Evolutionary conservation across 2,888 invertebrate genomes (phyloP).

Genomic region (Gonocerus acuteangulatus): DNA sequence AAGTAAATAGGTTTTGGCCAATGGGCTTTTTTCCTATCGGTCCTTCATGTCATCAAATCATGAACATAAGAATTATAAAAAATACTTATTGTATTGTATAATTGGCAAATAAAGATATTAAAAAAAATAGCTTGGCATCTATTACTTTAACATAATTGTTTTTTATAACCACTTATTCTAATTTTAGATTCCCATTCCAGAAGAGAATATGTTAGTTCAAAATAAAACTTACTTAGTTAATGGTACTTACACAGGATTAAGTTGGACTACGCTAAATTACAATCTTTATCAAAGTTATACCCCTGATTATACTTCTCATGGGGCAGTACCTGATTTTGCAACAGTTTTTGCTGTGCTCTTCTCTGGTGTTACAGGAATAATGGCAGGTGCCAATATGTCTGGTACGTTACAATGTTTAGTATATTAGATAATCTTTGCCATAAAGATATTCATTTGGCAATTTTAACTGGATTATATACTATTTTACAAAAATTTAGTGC

Average conservation of each 20-base stretch:
- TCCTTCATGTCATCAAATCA: no score
- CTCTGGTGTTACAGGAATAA: constrained; percentile 96
- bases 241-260: constrained; percentile 75
- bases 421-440: no score
- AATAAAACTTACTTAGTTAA: constrained; percentile 49
- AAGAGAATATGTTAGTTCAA: constrained; percentile 58
- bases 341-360: constrained; percentile 96
- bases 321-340: constrained; percentile 71
- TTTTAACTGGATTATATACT: background rate
- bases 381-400: constrained; percentile 99
- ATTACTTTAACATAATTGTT: no score
- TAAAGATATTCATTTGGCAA: background rate
- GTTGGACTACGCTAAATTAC: constrained; percentile 57
- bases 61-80: no score
- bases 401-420: constrained; percentile 50
- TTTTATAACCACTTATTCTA: constrained; percentile 11
- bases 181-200: constrained; percentile 64
- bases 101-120: no score
- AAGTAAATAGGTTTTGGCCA: no score
- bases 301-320: constrained; percentile 61
- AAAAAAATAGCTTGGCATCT: no score
- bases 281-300: constrained; percentile 73
- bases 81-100: no score
- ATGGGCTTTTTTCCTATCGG: no score
- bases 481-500: background rate